A percentile compares a stretch with the other conserved stretches of the same genome.
Conservation (phyloP, 2,797 vertebrate species). For the Melanotaenia nigrans region DNA sequence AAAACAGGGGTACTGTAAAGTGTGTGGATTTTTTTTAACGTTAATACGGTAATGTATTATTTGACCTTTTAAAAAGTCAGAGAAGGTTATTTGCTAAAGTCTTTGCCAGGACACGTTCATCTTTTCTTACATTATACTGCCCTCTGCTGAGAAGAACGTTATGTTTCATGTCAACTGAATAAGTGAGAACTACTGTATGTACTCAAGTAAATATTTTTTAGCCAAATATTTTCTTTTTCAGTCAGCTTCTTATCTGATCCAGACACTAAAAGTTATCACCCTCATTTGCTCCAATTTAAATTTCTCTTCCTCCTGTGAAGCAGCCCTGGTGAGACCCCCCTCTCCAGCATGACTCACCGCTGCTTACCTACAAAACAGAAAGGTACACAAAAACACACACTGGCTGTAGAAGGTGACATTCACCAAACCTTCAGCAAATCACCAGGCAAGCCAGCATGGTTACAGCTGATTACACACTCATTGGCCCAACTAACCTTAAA, state of each 20-base stretch:
- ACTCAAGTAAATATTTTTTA: not conserved
- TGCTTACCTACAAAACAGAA: slow-evolving; percentile 23
- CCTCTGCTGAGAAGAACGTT: slow-evolving; percentile 54
- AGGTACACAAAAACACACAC: slow-evolving; percentile 15
- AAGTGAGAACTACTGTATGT: not conserved
- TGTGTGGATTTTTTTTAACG: slow-evolving; percentile 22
- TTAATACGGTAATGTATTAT: slow-evolving; percentile 9
- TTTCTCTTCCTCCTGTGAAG: slow-evolving; percentile 17
- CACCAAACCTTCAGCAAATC: slow-evolving; percentile 31
- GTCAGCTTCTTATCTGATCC: slow-evolving; percentile 11
- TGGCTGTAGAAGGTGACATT: slow-evolving; percentile 53
- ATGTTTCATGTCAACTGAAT: not conserved
- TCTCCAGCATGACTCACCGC: slow-evolving; percentile 57
- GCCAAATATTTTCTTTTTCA: not conserved
- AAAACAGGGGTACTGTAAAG: slow-evolving; percentile 6
- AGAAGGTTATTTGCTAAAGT: slow-evolving; percentile 33
- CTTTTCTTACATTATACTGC: slow-evolving; percentile 61
- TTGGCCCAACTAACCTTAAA: slow-evolving; percentile 39
- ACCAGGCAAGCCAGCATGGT: slow-evolving; percentile 13
- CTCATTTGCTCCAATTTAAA: slow-evolving; percentile 24
- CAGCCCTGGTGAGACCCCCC: slow-evolving; percentile 28
- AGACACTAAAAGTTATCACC: not conserved
- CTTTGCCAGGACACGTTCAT: not conserved
- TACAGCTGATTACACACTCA: slow-evolving; percentile 13
- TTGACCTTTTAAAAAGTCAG: slow-evolving; percentile 40